phyloP scores from a whole-genome alignment of 1,140 invertebrate species.

The Nixonia krombeini region DNA sequence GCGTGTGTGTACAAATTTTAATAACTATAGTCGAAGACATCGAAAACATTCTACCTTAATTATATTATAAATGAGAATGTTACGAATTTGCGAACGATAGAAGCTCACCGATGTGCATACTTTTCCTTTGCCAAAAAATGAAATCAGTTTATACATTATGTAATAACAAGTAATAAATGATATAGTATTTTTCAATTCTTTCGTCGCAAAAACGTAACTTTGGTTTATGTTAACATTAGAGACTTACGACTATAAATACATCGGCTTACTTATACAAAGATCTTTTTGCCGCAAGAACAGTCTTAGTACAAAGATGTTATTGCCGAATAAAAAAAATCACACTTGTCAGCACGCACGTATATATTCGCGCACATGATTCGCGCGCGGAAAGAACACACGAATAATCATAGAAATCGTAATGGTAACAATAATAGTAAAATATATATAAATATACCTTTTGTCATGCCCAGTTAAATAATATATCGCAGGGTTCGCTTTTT shows the following conservation, averaged over 20 bases:
- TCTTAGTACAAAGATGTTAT: slow-evolving; percentile 63
- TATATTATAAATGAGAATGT: slow-evolving; percentile 66
- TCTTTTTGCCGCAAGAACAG: no score
- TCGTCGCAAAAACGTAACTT: slow-evolving; percentile 57
- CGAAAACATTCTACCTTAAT: slow-evolving; percentile 71
- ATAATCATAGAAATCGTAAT: not conserved
- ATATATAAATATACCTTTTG: no score
- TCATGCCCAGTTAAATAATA: no score
- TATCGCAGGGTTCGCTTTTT: not conserved
- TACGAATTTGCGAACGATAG: slow-evolving; percentile 60
- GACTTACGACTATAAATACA: slow-evolving; percentile 68
- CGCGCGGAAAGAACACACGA: not conserved
- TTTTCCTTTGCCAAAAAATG: slow-evolving; percentile 1
- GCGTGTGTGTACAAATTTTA: slow-evolving; percentile 70
- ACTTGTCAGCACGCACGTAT: no score
- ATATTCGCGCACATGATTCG: slow-evolving; percentile 35
- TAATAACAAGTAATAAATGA: slow-evolving; percentile 23
- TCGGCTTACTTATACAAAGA: slow-evolving; percentile 66
- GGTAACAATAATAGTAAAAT: not conserved
- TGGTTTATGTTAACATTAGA: slow-evolving; percentile 56
- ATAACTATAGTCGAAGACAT: slow-evolving; percentile 72
- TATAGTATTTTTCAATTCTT: slow-evolving; percentile 26
- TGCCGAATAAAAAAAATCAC: slow-evolving; percentile 61
- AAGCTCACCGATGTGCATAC: slow-evolving; percentile 19
- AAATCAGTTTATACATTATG: slow-evolving; percentile 1